These are phyloP conservation scores for Echinops telfairi DNA, from an alignment of 2,113 vertebrate species.

Conservation along the genomic window DNA sequence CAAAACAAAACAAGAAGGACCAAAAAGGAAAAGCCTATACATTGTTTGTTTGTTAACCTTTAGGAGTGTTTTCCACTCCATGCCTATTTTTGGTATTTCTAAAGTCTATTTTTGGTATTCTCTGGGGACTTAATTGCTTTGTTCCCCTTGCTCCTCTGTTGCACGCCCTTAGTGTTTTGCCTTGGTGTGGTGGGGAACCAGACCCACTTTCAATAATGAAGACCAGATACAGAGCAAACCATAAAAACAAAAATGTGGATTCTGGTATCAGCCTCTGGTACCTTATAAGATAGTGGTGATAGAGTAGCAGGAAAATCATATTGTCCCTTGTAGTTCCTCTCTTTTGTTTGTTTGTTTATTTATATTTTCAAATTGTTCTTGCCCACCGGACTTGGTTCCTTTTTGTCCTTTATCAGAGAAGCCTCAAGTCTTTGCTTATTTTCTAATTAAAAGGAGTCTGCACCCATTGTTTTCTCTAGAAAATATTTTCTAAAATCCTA, in stretches of 20 bases:
- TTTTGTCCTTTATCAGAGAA: not conserved
- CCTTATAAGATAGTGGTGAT: not conserved
- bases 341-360: not conserved
- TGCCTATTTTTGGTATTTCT: no score
- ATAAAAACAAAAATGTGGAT: not conserved
- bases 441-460: not conserved
- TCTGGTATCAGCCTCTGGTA: not conserved
- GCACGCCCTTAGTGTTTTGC: no score
- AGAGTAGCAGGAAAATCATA: not conserved
- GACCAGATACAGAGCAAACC: not conserved
- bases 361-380: not conserved
- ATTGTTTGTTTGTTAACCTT: no score
- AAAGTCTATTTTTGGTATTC: no score
- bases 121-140: no score
- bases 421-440: not conserved
- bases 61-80: no score
- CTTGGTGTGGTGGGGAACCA: not conserved
- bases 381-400: not conserved
- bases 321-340: not conserved
- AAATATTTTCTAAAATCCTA: not conserved
- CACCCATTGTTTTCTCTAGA: constrained; percentile 11
- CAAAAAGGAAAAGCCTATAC: no score
- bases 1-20: no score
- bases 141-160: no score
- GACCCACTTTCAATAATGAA: not conserved